phyloP scores from a whole-genome alignment of 2,888 invertebrate species.

The Melieria picta region DNA sequence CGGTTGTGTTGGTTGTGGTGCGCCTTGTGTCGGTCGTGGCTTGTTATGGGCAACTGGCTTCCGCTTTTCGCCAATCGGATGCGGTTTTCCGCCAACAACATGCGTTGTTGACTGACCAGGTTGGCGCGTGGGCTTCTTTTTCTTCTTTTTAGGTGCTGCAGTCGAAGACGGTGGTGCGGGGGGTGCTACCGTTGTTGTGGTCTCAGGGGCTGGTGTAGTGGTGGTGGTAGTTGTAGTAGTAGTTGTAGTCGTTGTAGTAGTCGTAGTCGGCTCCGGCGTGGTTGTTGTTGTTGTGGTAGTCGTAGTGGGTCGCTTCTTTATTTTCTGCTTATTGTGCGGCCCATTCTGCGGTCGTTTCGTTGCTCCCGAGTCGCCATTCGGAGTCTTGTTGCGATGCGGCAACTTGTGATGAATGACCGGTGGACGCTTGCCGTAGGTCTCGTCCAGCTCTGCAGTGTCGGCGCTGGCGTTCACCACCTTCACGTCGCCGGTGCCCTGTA shows the following conservation, averaged over 20 bases:
- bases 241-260: constrained; percentile 33
- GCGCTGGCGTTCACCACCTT: constrained; percentile 29
- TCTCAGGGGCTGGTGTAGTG: constrained; percentile 31
- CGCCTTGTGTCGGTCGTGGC: neutral
- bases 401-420: constrained; percentile 46
- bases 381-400: constrained; percentile 56
- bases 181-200: constrained; percentile 39
- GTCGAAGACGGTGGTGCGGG: constrained; percentile 45
- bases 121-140: constrained; percentile 57
- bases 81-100: constrained; percentile 27
- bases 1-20: neutral
- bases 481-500: constrained; percentile 45
- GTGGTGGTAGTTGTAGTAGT: constrained; percentile 34
- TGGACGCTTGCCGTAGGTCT: constrained; percentile 50
- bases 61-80: constrained; percentile 37
- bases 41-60: constrained; percentile 39
- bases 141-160: constrained; percentile 53
- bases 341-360: constrained; percentile 41
- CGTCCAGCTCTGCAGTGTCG: constrained; percentile 40
- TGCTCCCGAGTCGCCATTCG: constrained; percentile 40
- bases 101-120: constrained; percentile 40
- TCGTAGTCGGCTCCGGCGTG: constrained; percentile 26
- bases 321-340: constrained; percentile 52
- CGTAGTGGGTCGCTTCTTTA: constrained; percentile 53
- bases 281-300: constrained; percentile 39